Evolutionary conservation across 2,888 invertebrate genomes (phyloP).

Genomic region (Icerya purchasi): DNA sequence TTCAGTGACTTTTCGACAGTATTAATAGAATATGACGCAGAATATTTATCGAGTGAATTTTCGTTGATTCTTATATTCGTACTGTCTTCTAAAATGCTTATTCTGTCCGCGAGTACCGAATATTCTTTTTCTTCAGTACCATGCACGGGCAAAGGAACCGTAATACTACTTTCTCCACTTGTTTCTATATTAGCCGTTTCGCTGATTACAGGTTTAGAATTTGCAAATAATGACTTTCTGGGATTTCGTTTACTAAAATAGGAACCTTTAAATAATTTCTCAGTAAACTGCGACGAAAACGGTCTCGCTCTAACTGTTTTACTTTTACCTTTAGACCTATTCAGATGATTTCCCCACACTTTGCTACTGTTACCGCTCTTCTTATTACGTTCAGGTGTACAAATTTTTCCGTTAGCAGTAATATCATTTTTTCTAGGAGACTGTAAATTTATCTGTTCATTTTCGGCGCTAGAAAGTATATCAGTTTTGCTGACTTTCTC

Average conservation of each 20-base stretch:
- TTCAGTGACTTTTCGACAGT: slow-evolving; percentile 12
- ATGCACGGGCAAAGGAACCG: neutral
- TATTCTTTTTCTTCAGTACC: neutral
- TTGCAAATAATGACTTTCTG: slow-evolving; percentile 32
- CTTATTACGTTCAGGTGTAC: neutral
- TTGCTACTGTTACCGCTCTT: slow-evolving; percentile 3
- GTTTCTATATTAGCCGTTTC: neutral
- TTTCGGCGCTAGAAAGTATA: neutral
- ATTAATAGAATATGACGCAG: neutral
- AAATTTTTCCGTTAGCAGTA: neutral
- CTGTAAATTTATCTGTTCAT: neutral
- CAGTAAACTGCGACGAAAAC: slow-evolving; percentile 33
- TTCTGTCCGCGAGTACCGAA: neutral
- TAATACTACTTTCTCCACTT: neutral
- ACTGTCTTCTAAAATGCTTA: slow-evolving; percentile 6
- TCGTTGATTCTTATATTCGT: neutral
- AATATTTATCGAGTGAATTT: neutral
- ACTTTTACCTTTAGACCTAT: slow-evolving; percentile 22
- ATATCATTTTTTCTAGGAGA: neutral
- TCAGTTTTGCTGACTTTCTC: neutral
- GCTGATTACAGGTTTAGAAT: neutral
- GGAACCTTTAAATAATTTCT: slow-evolving; percentile 44
- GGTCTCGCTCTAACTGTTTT: slow-evolving; percentile 16
- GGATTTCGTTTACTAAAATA: slow-evolving; percentile 55
- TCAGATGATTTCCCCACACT: slow-evolving; percentile 31